phyloP scores from a whole-genome alignment of 2,888 invertebrate species.

The Caenorhabditis wallacei region DNA sequence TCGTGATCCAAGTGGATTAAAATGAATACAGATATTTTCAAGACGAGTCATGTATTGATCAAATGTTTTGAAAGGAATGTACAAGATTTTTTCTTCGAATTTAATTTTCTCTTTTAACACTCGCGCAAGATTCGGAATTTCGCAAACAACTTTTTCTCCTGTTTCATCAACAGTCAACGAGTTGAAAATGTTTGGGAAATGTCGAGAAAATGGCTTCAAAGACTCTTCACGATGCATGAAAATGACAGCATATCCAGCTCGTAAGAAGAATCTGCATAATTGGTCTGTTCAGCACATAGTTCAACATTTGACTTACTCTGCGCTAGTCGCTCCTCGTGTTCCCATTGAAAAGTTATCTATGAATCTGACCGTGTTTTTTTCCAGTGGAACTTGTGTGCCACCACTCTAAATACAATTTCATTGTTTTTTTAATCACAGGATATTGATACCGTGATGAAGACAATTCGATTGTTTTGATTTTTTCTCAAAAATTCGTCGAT shows the following conservation, averaged over 20 bases:
- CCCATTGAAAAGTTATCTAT: constrained; percentile 99
- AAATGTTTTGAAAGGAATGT: constrained; percentile 77
- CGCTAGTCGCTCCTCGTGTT: constrained; percentile 94
- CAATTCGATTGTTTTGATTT: constrained; percentile 53
- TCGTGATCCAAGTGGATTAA: constrained; percentile 79
- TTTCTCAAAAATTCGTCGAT: constrained; percentile 57
- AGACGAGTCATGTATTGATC: constrained; percentile 77
- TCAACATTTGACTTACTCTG: constrained; percentile 86
- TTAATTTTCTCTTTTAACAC: constrained; percentile 63
- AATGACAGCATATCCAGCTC: constrained; percentile 91
- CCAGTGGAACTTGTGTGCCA: constrained; percentile 96
- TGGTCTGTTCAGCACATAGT: too few relatives aligned
- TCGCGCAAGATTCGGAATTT: constrained; percentile 50
- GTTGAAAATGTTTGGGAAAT: constrained; percentile 86
- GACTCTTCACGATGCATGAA: constrained; percentile 94
- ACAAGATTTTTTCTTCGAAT: constrained; percentile 65
- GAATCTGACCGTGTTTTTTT: constrained; percentile 96
- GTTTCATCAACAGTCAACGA: constrained; percentile 62
- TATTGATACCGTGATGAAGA: constrained; percentile 70
- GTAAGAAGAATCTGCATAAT: constrained; percentile 92
- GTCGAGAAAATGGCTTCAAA: constrained; percentile 93
- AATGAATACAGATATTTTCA: constrained; percentile 71
- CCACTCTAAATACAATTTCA: constrained; percentile 87
- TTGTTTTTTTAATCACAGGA: background rate
- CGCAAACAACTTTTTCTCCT: constrained; percentile 62